Percentiles rank a stretch among this genome's conserved stretches.
phyloP scores from a whole-genome alignment of 2,113 vertebrate species.

The Smithornis capensis region DNA sequence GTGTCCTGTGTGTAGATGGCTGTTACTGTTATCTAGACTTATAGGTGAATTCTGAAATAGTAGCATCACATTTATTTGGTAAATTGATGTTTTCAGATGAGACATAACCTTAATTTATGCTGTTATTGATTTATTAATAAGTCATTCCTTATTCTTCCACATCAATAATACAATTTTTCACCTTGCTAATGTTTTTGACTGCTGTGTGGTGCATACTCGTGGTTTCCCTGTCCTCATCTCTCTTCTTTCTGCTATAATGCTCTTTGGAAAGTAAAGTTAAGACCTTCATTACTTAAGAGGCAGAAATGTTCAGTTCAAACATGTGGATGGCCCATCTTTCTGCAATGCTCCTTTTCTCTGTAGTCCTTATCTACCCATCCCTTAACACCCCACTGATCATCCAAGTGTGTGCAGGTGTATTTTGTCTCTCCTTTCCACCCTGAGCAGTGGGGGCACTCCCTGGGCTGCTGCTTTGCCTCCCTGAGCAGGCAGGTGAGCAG shows the following conservation, averaged over 20 bases:
- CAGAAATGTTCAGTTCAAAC: neutral
- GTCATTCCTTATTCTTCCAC: neutral
- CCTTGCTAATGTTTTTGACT: neutral
- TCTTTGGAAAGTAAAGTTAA: neutral
- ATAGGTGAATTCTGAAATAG: neutral
- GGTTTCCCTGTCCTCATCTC: neutral
- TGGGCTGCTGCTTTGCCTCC: neutral
- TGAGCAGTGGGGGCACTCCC: neutral
- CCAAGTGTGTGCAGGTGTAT: accelerated
- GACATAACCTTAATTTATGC: neutral
- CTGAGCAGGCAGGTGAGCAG: accelerated
- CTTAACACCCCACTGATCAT: neutral
- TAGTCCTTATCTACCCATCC: neutral
- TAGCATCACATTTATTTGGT: neutral
- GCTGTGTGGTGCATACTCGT: neutral
- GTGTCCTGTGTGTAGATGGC: neutral
- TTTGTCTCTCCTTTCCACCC: neutral
- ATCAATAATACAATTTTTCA: neutral
- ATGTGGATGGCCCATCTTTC: neutral
- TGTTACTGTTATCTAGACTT: neutral
- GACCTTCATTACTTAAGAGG: neutral
- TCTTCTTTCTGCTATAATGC: neutral
- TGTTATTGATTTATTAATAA: neutral
- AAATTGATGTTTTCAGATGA: neutral
- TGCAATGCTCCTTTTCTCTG: neutral